phyloP scores from a whole-genome alignment of 2,888 invertebrate species.

The Mechanitis mazaeus region DNA sequence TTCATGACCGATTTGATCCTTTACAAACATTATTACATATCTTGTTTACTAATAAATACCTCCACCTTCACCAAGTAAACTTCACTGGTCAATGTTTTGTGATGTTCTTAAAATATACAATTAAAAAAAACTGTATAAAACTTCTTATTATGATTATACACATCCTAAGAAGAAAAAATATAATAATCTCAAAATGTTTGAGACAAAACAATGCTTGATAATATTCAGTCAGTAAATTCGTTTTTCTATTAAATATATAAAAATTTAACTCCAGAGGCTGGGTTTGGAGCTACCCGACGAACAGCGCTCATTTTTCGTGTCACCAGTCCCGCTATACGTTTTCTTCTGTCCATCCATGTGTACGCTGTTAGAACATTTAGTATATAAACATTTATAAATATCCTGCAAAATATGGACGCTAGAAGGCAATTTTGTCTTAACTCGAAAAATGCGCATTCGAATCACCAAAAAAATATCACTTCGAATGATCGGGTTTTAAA shows the following conservation, averaged over 20 bases:
- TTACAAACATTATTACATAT: no score
- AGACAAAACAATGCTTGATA: background rate
- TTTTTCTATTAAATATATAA: background rate
- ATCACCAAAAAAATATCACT: no score
- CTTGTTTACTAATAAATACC: no score
- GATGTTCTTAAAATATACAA: background rate
- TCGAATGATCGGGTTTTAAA: no score
- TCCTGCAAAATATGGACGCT: background rate
- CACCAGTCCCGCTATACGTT: constrained; percentile 12
- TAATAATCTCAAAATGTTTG: constrained; percentile 2
- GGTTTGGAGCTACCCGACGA: constrained; percentile 51
- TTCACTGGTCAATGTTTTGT: no score
- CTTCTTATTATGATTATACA: constrained; percentile 2
- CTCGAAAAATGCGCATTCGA: no score
- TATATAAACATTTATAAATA: constrained; percentile 12
- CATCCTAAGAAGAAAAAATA: background rate
- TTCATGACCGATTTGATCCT: no score
- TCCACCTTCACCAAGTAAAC: no score
- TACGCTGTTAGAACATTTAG: constrained; percentile 28
- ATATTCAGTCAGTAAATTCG: constrained; percentile 3
- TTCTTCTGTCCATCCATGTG: constrained; percentile 49
- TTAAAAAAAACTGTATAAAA: background rate
- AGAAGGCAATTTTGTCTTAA: no score
- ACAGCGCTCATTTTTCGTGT: constrained; percentile 46
- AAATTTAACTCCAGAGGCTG: constrained; percentile 51